These are phyloP conservation scores for Apamea epomidion DNA, from an alignment of 2,888 invertebrate species.

Conservation along the genomic window DNA sequence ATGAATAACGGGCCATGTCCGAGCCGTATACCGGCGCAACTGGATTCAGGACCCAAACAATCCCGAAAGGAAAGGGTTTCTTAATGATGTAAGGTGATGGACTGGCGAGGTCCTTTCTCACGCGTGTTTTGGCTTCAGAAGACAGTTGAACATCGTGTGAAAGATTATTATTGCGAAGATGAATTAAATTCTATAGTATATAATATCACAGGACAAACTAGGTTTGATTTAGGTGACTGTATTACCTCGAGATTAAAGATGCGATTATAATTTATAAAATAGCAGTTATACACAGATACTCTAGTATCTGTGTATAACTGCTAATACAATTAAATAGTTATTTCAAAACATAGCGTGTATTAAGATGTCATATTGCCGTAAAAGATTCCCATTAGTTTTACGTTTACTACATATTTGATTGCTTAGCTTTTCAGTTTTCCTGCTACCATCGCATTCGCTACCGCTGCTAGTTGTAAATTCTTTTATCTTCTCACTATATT, in stretches of 20 bases:
- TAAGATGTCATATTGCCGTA: background rate
- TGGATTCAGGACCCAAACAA: constrained; percentile 57
- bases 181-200: background rate
- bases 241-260: background rate
- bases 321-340: background rate
- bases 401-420: background rate
- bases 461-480: background rate
- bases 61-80: constrained; percentile 49
- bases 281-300: background rate
- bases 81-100: constrained; percentile 60
- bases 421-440: background rate
- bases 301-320: too few species aligned
- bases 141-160: constrained; percentile 12
- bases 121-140: constrained; percentile 38
- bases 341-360: background rate
- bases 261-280: background rate
- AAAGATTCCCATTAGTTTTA: background rate
- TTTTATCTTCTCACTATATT: background rate
- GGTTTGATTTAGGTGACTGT: background rate
- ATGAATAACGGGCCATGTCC: constrained; percentile 62
- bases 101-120: constrained; percentile 35
- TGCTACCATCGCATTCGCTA: too few species aligned
- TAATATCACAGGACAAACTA: background rate
- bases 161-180: background rate
- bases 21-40: constrained; percentile 45